Evolutionary conservation across 2,113 vertebrate genomes (phyloP).

Genomic region (Cinclus cinclus): DNA sequence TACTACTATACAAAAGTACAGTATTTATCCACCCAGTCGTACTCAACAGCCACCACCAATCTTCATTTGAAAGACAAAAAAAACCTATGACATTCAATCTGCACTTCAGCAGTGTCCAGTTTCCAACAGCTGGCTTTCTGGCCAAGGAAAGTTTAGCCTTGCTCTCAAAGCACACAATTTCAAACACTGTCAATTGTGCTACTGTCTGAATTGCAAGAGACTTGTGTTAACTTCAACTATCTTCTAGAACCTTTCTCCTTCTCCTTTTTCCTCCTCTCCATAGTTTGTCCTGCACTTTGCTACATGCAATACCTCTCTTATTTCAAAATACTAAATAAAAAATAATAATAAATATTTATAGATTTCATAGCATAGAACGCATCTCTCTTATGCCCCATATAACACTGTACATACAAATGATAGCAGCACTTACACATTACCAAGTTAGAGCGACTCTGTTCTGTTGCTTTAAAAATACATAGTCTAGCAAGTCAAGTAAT

Average conservation of each 20-base stretch:
- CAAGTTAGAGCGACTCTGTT: neutral
- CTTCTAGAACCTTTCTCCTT: neutral
- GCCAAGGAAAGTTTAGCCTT: neutral
- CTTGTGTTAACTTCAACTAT: neutral
- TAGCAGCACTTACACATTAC: neutral
- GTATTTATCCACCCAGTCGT: neutral
- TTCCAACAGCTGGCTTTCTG: neutral
- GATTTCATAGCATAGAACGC: neutral
- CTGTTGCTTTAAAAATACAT: neutral
- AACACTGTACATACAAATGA: neutral
- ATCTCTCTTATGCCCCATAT: neutral
- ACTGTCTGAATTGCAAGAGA: neutral
- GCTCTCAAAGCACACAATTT: neutral
- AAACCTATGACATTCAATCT: fast-evolving
- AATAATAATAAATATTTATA: neutral
- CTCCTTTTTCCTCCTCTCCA: neutral
- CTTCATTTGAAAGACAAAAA: neutral
- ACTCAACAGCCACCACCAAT: neutral
- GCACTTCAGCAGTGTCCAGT: neutral
- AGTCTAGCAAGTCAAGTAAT: neutral
- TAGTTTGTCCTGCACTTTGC: neutral
- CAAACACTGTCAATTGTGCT: neutral
- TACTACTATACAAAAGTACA: neutral
- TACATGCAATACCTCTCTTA: neutral
- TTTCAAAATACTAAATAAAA: neutral